Base-by-base conservation (phyloP, 1,140 invertebrate genomes). In the Dendrolimus punctatus region DNA sequence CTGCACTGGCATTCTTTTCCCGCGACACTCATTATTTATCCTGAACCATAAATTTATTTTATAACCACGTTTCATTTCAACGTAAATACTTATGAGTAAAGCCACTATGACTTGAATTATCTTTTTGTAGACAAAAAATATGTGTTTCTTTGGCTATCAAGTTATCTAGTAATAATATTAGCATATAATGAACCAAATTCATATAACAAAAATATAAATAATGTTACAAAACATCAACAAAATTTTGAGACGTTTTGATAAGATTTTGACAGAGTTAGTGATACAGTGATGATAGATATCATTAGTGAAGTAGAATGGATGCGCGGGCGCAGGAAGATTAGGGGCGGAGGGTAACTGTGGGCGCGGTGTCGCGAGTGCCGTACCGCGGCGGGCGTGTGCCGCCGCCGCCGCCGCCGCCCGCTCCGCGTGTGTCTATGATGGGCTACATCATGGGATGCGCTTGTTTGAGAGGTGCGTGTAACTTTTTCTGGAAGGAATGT, bases 401-500 rank as follows among this genome's bases (percentile, higher is more conserved):
- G 75, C 72, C 69, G 60, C 73, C 68, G 57, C 70, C 72, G 64
- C 73, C 73, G 72, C 75, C 80, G 75, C 76, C 86, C 60, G 76
- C 86, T 67, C 75, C 71, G 59, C 72, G 79, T 37, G 53, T 73
- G 51, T 90, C 89, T 77, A 93, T 94, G 93, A 95, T 94, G 93
- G 93, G 92, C 88, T 95, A 94, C 90, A 95, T 95, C 90, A 95
- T 95, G 94, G 93, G 94, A 87, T 95, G 93, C 90, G 93, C 93
- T 88, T 94, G 93, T 90, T 91, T 94, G 88, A 94, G 94, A 94
- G 93, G 93, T 94, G 91, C 76, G 76, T 79, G 66, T 5, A 7
- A 42, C 10, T n/a, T 23, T 23, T 9, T 23, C 23, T 23, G 23
- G 23, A 23, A 23, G 23, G 3, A 23, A 23, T 23, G 23, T 23